Evolutionary conservation across 2,888 invertebrate species (phyloP), one percentile per base, ranked within the genome.

Genomic region (Euphydryas editha): DNA sequence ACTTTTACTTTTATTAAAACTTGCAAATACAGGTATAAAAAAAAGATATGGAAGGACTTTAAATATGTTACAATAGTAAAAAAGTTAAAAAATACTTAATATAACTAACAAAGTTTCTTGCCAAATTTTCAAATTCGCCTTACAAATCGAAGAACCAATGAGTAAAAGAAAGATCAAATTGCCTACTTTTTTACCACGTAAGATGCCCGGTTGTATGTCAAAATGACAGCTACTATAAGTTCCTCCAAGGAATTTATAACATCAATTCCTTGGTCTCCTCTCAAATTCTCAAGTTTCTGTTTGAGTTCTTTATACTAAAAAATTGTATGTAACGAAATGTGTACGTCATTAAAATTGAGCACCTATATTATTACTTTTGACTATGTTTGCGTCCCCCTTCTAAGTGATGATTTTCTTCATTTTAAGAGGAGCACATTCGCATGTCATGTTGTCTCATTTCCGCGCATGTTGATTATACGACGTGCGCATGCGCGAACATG

Each of bases 151-250:
- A 39, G 54, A 62, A 39, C 62, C 65, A 68, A 62, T 47, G 65
- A 62, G 39, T 47, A 65, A 65, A 63, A 67, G 62, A 58, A 20
- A 49, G 21, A 47, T 17, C 20, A 20, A 42, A 21, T 24, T 17
- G 56, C 37, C 62, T 47, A 57, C 65, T 46, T 62, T 62, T 63
- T 60, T 51, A 57, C 55, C 64, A 64, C 68, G 63, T 68, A 60
- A 30, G 65, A 58, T 17, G 44, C 21, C 42, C 46, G 21, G 47
- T 56, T 60, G 60, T 36, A 47, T 36, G 62, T 62, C 56, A 62
- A 56, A 56, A n/a, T 62, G 62, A 62, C 62, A 62, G 56, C 36
- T 56, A 5, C n/a, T 55, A 20, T 42, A 39, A 36, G 4, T 18
- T 11, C 20, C 11, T 21, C 20, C 20, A 39, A 39, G n/a, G n/a